Percentiles rank a stretch among this genome's conserved stretches.
Conservation (phyloP, 2,113 vertebrate genomes). For the Serilophus lunatus region DNA sequence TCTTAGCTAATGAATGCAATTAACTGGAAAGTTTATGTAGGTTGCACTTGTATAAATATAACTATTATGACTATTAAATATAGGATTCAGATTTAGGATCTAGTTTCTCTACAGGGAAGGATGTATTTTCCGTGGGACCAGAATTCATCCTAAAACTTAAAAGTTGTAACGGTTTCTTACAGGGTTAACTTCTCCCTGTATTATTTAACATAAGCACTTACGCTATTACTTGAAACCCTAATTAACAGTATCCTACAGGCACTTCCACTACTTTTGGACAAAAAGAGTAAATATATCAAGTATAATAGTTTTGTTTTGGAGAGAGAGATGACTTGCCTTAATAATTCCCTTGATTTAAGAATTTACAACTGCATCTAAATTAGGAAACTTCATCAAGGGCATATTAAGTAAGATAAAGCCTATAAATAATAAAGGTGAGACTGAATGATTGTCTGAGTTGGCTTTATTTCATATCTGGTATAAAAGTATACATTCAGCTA, state of each 20-base stretch:
- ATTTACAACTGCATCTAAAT: not conserved
- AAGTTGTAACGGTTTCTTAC: not conserved
- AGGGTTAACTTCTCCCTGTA: not conserved
- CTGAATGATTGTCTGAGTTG: not conserved
- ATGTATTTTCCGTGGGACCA: not conserved
- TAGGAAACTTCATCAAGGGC: not conserved
- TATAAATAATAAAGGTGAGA: constrained; percentile 34
- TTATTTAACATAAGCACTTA: not conserved
- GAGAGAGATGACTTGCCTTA: not conserved
- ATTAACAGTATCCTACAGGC: not conserved
- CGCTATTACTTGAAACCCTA: not conserved
- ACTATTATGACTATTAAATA: not conserved
- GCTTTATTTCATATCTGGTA: constrained; percentile 16
- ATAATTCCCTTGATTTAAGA: too few relatives aligned
- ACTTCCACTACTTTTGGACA: not conserved
- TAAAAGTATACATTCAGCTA: not conserved
- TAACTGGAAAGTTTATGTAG: not conserved
- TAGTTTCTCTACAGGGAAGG: not conserved
- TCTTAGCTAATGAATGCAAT: not conserved
- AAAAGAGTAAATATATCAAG: not conserved
- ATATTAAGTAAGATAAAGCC: not conserved
- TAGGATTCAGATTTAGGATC: not conserved
- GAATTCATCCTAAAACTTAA: not conserved
- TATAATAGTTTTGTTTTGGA: not conserved
- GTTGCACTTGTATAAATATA: not conserved